Base-by-base conservation (phyloP, 2,888 invertebrate genomes). In the Thecophora atra region DNA sequence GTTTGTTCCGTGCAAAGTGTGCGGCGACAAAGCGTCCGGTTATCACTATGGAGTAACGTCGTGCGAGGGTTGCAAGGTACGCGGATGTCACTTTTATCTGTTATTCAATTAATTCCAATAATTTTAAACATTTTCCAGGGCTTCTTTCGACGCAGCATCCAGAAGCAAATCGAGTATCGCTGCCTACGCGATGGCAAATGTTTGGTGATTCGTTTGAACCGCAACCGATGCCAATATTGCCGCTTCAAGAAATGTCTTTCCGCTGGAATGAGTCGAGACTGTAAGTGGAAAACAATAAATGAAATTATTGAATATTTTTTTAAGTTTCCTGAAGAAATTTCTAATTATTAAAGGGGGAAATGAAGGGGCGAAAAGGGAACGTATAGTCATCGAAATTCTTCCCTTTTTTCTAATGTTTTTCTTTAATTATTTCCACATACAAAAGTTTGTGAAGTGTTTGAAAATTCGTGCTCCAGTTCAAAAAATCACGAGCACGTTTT, bases 41-140 rank as follows among this genome's bases (percentile, higher is more conserved):
- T 98, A 98, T 88, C 98, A 98, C 88, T 98, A 98, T 91, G 98
- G 98, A 70, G 98, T 98, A 79, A 98, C 97, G 76, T 97, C 97
- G 77, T 98, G 98, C 88, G 98, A 98, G 88, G 98, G 98, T 78
- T 98, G 98, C 89, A 98, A 98, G 93, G 97, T 97, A 88, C 88
- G 86, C 78, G 4, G 17, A 3, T 5, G 7, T 24, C 37, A 19
- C n/a, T 2, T 30, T 21, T 19, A 30, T 17, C 42, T 42, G 30
- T n/a, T 17, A 26, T 26, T 6, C n/a, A 1, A 24, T 6, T 7
- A 28, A n/a, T 17, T 37, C 11, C 37, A 37, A 11, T 37, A 6
- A 60, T 37, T 1, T 37, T 37, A 11, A 11, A 37, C 37, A 37
- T 11, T 37, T 37, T 88, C 19, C 89, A 97, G 96, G 97, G 97